Conservation (phyloP, 1,140 invertebrate genomes). For the Macrocentrus cingulum region DNA sequence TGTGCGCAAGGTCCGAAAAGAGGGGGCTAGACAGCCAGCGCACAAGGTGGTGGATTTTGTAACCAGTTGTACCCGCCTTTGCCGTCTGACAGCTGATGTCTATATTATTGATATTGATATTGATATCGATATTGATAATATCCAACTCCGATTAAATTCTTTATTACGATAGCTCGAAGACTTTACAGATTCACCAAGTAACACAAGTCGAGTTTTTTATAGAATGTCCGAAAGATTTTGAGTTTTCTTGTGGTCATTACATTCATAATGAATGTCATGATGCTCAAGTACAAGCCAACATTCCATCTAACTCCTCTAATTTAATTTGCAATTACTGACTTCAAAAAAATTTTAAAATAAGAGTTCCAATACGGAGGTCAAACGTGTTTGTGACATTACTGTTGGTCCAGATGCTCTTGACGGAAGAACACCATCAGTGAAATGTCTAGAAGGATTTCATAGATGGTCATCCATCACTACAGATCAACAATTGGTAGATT, state of each 20-base stretch:
- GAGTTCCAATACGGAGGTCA: not conserved
- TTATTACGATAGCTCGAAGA: too few relatives aligned
- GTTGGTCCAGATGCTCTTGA: constrained; percentile 5
- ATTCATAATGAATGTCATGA: not conserved
- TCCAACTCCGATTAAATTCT: too few relatives aligned
- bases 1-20: too few relatives aligned
- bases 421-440: not conserved
- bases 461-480: not conserved
- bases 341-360: not conserved
- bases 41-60: too few relatives aligned
- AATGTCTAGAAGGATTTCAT: not conserved
- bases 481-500: too few relatives aligned
- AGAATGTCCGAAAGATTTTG: not conserved
- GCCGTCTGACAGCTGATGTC: too few relatives aligned
- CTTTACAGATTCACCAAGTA: constrained; percentile 1
- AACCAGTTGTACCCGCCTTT: too few relatives aligned
- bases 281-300: constrained; percentile 6
- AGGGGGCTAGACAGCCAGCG: too few relatives aligned
- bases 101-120: too few relatives aligned
- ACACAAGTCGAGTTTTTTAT: constrained; percentile 14
- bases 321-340: not conserved
- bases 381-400: not conserved
- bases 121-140: too few relatives aligned
- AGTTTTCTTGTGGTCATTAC: constrained; percentile 15
- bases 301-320: not conserved